phyloP scores from a whole-genome alignment of 1,140 invertebrate species.

The Paramacrobiotus metropolitanus region DNA sequence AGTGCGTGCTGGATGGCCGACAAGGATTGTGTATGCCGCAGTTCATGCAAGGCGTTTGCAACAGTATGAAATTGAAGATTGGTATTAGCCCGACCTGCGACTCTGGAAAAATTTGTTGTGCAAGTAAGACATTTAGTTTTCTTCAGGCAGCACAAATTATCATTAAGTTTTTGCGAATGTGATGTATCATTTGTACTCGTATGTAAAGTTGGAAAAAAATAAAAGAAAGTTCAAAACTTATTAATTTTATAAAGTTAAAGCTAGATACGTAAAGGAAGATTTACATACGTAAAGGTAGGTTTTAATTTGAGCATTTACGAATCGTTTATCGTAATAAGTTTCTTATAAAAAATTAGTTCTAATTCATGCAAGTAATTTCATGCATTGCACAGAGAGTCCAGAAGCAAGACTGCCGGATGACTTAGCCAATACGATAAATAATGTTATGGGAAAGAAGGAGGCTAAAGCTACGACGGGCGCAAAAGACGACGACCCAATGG shows the following conservation, averaged over 20 bases:
- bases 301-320: no score
- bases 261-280: no score
- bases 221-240: no score
- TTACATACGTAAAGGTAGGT: no score
- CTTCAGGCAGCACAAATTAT: neutral
- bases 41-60: neutral
- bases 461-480: no score
- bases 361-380: no score
- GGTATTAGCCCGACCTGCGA: neutral
- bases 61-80: neutral
- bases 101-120: neutral
- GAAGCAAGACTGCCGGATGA: neutral
- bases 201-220: no score
- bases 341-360: no score
- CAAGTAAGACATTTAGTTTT: neutral
- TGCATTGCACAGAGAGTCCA: neutral
- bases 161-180: no score
- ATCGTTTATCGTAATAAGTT: no score
- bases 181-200: no score
- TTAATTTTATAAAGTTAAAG: no score
- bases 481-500: neutral
- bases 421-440: neutral
- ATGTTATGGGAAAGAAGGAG: neutral
- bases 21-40: neutral
- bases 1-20: neutral